Base-by-base conservation (phyloP, 2,113 vertebrate genomes). In the Nesoenas mayeri region DNA sequence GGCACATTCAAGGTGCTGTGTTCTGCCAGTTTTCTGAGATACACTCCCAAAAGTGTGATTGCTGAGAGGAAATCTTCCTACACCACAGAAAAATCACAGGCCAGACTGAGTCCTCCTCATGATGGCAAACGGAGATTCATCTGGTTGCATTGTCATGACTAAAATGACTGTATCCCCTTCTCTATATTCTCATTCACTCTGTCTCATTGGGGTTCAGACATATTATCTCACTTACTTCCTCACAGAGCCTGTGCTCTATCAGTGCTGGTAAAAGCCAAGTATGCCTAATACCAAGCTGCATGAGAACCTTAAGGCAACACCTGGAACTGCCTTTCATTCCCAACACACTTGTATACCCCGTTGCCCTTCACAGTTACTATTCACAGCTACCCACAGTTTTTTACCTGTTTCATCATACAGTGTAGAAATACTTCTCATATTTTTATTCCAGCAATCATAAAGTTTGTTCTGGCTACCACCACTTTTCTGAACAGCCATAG, bases 1-100 rank as follows among this genome's bases (percentile, higher is more conserved):
- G 11, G 19, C 53, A 40, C 4, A 3, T 42, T 19, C 9, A 10
- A 48, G 0, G 2, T 77, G 24, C 10, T 26, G 8, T 44, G n/a
- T 50, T 67, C 54, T 85, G 38, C 20, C 54, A 60, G 8, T 51
- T 71, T 42, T 56, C 28, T 69, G 69, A 38, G 28, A 20, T 38
- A 38, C 5, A 36, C 6, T 11, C 15, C 17, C 13, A 34, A 42
- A 44, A 58, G 48, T 24, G 2, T 19, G 15, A 42, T 15, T 67
- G 11, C 58, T 79, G 38, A 58, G 17, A 56, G 15, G 5, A 87
- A 77, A 72, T 87, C 31, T 81, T 54, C 58, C 48, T 78, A 34
- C 17, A 36, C 11, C 28, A 85, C n/a, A 51, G 38, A 51, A 73
- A 34, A 36, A 61, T 48, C 25, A 53, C 22, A 42, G 44, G 18